Percentiles rank a stretch among this genome's conserved stretches.
phyloP scores from a whole-genome alignment of 2,888 invertebrate species.

The Allacma fusca region DNA sequence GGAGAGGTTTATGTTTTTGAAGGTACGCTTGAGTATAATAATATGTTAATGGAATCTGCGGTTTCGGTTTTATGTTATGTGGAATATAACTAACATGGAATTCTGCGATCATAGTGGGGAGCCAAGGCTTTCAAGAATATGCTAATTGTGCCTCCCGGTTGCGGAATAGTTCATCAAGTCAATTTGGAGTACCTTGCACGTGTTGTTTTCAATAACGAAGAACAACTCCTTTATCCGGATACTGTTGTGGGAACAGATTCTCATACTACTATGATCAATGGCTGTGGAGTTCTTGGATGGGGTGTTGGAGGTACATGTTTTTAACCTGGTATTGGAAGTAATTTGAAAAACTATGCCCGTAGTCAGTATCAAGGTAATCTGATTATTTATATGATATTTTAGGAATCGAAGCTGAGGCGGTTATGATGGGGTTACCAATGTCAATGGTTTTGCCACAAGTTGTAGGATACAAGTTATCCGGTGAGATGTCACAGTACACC shows the following conservation, averaged over 20 bases:
- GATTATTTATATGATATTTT: conserved; percentile 44
- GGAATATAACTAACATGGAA: too few species aligned
- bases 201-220: conserved; percentile 81
- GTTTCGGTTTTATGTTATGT: too few species aligned
- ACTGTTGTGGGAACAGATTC: conserved; percentile 97
- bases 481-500: conserved; percentile 79
- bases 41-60: too few species aligned
- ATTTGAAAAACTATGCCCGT: too few species aligned
- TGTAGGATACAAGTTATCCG: conserved; percentile 89
- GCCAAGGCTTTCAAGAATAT: conserved; percentile 94
- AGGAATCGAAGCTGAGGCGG: conserved; percentile 98
- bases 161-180: conserved; percentile 98
- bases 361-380: too few species aligned
- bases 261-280: conserved; percentile 99
- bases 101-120: too few species aligned
- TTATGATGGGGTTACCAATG: conserved; percentile 97
- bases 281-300: conserved; percentile 96
- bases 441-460: conserved; percentile 96
- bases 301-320: conserved; percentile 85
- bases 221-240: conserved; percentile 80
- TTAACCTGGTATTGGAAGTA: conserved; percentile 8
- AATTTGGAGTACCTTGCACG: conserved; percentile 93
- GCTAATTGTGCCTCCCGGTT: conserved; percentile 97
- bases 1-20: conserved; percentile 94
- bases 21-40: conserved; percentile 69